These are phyloP conservation scores for Bufo gargarizans DNA, from an alignment of 2,113 vertebrate species.

Conservation along the genomic window DNA sequence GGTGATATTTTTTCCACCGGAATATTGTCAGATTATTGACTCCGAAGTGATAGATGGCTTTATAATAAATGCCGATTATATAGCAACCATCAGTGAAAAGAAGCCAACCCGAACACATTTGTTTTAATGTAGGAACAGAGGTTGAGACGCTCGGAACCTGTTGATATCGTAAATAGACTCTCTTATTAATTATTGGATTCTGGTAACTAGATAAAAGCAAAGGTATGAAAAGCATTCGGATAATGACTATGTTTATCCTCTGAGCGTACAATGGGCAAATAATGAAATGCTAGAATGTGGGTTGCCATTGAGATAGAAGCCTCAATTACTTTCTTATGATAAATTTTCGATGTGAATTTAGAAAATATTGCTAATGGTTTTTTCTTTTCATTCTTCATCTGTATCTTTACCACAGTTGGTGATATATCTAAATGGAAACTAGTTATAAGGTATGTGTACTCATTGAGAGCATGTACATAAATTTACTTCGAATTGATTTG, in stretches of 20 bases:
- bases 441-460: too few relatives aligned
- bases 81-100: slow-evolving; percentile 63
- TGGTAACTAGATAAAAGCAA: slow-evolving; percentile 36
- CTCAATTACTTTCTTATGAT: not conserved
- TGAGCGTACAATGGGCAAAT: not conserved
- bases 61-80: slow-evolving; percentile 65
- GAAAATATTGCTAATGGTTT: not conserved
- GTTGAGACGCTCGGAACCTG: slow-evolving; percentile 30
- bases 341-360: not conserved
- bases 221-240: slow-evolving; percentile 31
- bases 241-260: slow-evolving; percentile 25
- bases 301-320: not conserved
- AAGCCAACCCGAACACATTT: slow-evolving; percentile 21
- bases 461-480: not conserved
- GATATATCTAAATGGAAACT: not conserved
- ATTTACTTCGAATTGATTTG: not conserved
- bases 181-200: slow-evolving; percentile 39
- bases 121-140: not conserved
- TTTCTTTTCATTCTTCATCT: not conserved
- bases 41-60: slow-evolving; percentile 63
- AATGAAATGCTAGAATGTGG: not conserved
- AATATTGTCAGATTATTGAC: slow-evolving; percentile 64
- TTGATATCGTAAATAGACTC: slow-evolving; percentile 32
- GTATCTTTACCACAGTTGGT: not conserved
- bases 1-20: slow-evolving; percentile 64